Percentiles rank a stretch among this genome's conserved stretches.
Conservation (phyloP, 2,113 vertebrate genomes). For the Rhipidura dahli region DNA sequence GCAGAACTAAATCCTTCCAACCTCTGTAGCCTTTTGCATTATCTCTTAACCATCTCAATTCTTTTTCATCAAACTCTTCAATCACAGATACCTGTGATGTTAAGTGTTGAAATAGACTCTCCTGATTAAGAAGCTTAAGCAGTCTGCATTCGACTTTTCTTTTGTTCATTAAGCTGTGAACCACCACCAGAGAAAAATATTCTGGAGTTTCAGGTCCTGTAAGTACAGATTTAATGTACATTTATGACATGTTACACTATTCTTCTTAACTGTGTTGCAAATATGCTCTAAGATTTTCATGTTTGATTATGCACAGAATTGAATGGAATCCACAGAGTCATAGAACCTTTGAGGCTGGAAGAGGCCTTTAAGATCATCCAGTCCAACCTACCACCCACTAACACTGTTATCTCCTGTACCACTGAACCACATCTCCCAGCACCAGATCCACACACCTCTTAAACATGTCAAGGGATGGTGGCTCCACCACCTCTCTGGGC, state of each 20-base stretch:
- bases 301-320: background rate
- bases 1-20: background rate
- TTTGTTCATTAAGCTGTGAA: background rate
- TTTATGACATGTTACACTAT: background rate
- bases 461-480: background rate
- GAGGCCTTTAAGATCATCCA: background rate
- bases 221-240: background rate
- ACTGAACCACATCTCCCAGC: too few relatives aligned
- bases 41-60: background rate
- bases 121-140: background rate
- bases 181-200: background rate
- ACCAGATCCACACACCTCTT: too few relatives aligned
- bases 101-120: background rate
- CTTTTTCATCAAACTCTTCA: background rate
- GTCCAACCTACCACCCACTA: background rate
- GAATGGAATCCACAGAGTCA: background rate
- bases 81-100: background rate
- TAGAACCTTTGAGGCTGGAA: background rate
- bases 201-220: background rate
- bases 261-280: background rate
- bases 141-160: background rate
- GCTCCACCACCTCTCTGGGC: background rate
- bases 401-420: background rate
- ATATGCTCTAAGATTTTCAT: fast-evolving
- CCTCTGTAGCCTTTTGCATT: background rate